Evolutionary conservation across 2,797 vertebrate genomes (phyloP).

Genomic region (Anguilla megastoma): DNA sequence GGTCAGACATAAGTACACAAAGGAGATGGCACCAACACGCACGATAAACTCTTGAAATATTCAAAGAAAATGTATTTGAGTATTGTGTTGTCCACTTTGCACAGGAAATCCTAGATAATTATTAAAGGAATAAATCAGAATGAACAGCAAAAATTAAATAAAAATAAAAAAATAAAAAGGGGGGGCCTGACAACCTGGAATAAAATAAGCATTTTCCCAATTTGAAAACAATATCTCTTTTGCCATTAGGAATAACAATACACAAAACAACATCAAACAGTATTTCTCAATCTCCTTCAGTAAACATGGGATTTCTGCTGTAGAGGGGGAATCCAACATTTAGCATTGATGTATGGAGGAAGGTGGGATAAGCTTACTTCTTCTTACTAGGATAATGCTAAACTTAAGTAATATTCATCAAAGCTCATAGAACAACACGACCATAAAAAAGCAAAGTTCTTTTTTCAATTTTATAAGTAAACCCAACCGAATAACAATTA

Average conservation of each 20-base stretch:
- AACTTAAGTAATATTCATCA: neutral
- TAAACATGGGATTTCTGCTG: neutral
- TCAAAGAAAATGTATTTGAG: neutral
- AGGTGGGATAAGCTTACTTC: neutral
- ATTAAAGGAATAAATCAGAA: neutral
- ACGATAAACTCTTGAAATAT: neutral
- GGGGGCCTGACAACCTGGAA: neutral
- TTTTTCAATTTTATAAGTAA: neutral
- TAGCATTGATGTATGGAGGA: neutral
- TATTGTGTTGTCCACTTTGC: neutral
- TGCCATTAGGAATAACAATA: neutral
- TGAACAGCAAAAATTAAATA: neutral
- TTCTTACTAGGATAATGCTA: neutral
- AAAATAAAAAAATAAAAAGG: neutral
- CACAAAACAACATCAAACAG: neutral
- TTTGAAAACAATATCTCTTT: neutral
- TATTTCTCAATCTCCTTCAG: neutral
- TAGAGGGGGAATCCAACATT: neutral
- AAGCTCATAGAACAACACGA: neutral
- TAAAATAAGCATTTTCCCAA: neutral
- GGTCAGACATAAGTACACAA: neutral
- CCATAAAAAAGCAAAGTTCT: neutral
- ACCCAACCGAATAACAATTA: neutral
- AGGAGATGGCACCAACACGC: neutral
- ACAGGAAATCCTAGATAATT: neutral